Evolutionary conservation across 2,113 vertebrate species (phyloP), one percentile per base, ranked within the genome.

Genomic region (Trichechus manatus): DNA sequence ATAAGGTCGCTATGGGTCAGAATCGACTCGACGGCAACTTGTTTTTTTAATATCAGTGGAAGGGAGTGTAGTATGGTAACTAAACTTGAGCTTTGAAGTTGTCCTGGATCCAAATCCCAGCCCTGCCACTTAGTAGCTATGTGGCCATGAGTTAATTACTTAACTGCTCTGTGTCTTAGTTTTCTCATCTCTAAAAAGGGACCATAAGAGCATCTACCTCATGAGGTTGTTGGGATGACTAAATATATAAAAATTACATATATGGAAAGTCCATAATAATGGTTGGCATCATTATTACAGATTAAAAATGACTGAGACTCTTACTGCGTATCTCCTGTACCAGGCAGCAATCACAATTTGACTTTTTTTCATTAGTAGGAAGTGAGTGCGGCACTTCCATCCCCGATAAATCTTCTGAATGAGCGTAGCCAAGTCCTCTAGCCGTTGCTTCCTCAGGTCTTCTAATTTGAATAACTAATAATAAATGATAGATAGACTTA

Each of bases 391-490:
- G 87, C 99, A 99, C 97, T 99, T 99, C 99, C 99, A 99, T 0
- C 99, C 99, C 14, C 99, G 99, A 96, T 99, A 99, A 98, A 99
- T 99, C 98, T 99, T 99, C 98, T 98, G 99, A 97, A 99, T 99
- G 50, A 99, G 99, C 0, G 99, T 99, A 85, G 99, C 99, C 94
- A 99, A 98, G 97, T 99, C 99, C 92, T 99, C 98, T 64, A 99
- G 97, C 25, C 99, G 99, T 53, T 99, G 99, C 97, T 99, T 99
- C 96, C 99, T 99, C 95, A 99, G 98, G 85, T 99, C 99, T 98
- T 99, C 99, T 72, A 99, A 97, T 94, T 99, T 99, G 98, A 99
- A 99, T 84, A 99, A 99, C 99, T 99, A 75, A 5, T 23, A 94
- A 77, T 50, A 88, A 93, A 91, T 1, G 10, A 74, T 1, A 81